Evolutionary conservation across 2,113 vertebrate genomes (phyloP).

Genomic region (Dolichallabes microphthalmus): DNA sequence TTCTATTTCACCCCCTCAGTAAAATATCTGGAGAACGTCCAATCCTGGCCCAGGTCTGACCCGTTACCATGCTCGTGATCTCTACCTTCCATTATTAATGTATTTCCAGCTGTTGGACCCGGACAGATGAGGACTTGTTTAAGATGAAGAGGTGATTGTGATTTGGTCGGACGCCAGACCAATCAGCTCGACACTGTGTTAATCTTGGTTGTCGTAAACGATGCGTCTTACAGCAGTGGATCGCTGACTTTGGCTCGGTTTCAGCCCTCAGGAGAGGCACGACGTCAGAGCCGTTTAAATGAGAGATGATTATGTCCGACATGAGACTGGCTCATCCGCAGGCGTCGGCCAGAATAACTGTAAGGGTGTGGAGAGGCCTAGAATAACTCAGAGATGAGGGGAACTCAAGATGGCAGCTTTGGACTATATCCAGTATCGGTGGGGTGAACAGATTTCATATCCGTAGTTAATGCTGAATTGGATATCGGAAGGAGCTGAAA

Average conservation of each 20-base stretch:
- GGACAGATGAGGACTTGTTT: neutral
- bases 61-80: neutral
- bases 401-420: conserved; percentile 14
- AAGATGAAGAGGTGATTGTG: conserved; percentile 14
- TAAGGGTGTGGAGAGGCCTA: neutral
- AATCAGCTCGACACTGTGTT: conserved; percentile 42
- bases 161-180: conserved; percentile 40
- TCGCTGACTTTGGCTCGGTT: conserved; percentile 36
- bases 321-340: conserved; percentile 16
- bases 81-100: too few relatives aligned
- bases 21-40: neutral
- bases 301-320: conserved; percentile 41
- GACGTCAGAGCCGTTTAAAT: conserved; percentile 37
- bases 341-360: conserved; percentile 32
- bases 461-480: neutral
- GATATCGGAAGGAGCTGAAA: neutral
- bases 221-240: neutral
- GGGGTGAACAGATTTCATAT: neutral
- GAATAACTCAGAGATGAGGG: neutral
- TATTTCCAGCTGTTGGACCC: neutral
- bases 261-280: conserved; percentile 22
- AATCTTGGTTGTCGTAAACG: conserved; percentile 34
- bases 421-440: neutral
- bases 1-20: neutral
- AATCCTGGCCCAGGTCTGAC: neutral